phyloP scores from a whole-genome alignment of 2,797 vertebrate genomes.

The Premnoplex brunnescens region DNA sequence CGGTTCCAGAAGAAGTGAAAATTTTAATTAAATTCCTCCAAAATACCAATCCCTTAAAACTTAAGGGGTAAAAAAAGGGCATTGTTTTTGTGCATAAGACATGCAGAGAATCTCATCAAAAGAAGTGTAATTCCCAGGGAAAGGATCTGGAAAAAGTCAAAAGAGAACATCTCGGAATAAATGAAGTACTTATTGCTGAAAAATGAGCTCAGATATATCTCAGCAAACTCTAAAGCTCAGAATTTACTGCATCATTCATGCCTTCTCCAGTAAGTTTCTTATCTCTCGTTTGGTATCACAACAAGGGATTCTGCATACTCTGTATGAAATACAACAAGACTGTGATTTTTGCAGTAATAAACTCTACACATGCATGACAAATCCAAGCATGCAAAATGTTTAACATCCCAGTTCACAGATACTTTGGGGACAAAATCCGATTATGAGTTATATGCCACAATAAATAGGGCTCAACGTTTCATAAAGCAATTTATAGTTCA shows the following conservation, averaged over 20 bases:
- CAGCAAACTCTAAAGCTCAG: slow-evolving; percentile 68
- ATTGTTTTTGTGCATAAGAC: background rate
- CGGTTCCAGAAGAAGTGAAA: background rate
- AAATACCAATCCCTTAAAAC: slow-evolving; percentile 25
- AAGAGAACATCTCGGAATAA: slow-evolving; percentile 67
- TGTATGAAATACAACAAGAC: slow-evolving; percentile 76
- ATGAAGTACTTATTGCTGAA: slow-evolving; percentile 75
- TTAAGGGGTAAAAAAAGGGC: background rate
- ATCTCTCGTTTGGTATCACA: slow-evolving; percentile 73
- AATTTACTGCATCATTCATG: slow-evolving; percentile 74
- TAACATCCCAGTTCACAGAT: slow-evolving; percentile 78
- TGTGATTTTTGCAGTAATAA: slow-evolving; percentile 75
- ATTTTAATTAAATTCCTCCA: slow-evolving; percentile 23
- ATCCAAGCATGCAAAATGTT: slow-evolving; percentile 80
- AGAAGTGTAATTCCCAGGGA: slow-evolving; percentile 31
- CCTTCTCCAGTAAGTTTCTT: slow-evolving; percentile 66
- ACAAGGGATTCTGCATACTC: slow-evolving; percentile 75
- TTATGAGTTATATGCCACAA: slow-evolving; percentile 83
- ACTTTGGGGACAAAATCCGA: slow-evolving; percentile 80
- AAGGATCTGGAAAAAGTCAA: slow-evolving; percentile 43
- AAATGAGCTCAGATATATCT: slow-evolving; percentile 72
- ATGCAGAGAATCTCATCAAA: slow-evolving; percentile 43
- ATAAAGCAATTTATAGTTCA: slow-evolving; percentile 86
- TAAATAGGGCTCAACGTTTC: slow-evolving; percentile 82
- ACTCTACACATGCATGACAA: slow-evolving; percentile 79